These are phyloP conservation scores for Gallinago nigripennis DNA, from an alignment of 2,797 vertebrate species.

Conservation along the genomic window DNA sequence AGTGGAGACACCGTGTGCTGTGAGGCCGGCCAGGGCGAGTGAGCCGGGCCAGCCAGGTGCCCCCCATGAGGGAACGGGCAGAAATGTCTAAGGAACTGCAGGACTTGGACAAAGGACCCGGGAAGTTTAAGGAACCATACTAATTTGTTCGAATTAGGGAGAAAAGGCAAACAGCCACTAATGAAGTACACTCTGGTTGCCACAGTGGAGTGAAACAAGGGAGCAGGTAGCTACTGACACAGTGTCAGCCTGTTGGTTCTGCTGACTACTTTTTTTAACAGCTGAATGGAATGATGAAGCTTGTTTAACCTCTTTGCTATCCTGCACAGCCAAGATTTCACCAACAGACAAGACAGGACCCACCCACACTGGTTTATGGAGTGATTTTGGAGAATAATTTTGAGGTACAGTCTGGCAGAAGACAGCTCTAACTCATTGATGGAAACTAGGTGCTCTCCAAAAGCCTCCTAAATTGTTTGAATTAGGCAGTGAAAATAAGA, in stretches of 20 bases:
- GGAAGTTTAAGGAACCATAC: background rate
- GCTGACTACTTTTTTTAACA: background rate
- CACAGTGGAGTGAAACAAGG: background rate
- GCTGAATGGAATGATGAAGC: background rate
- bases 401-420: background rate
- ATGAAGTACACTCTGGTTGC: background rate
- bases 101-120: background rate
- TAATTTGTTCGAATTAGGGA: background rate
- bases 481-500: background rate
- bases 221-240: background rate
- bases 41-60: background rate
- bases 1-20: background rate
- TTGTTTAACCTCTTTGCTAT: background rate
- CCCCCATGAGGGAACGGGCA: background rate
- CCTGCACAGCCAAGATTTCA: background rate
- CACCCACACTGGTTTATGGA: background rate
- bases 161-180: background rate
- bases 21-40: rapidly evolving
- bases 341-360: background rate
- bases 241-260: background rate
- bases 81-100: background rate
- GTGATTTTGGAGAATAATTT: background rate
- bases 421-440: background rate
- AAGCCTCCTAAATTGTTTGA: background rate
- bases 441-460: background rate